These are phyloP conservation scores for Garrulus glandarius DNA, from an alignment of 2,797 vertebrate genomes.

Conservation along the genomic window DNA sequence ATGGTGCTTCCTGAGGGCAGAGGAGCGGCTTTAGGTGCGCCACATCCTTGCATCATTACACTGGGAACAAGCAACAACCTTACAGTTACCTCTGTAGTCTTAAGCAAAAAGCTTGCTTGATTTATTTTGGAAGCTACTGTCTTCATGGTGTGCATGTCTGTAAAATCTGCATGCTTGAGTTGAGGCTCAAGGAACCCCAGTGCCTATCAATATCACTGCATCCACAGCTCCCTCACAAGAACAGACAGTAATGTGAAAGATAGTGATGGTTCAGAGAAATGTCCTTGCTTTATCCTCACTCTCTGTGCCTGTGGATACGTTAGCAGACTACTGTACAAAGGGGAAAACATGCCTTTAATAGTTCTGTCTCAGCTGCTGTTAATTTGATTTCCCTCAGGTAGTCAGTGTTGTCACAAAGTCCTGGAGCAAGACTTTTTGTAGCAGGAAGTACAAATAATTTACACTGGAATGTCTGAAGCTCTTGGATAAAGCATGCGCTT, in stretches of 20 bases:
- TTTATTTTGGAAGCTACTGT: background rate
- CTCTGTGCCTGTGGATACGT: background rate
- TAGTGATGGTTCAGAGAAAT: background rate
- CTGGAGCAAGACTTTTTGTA: slow-evolving; percentile 4
- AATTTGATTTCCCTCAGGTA: slow-evolving; percentile 63
- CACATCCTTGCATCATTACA: background rate
- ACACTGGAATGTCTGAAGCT: background rate
- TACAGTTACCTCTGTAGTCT: background rate
- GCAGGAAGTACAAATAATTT: slow-evolving; percentile 27
- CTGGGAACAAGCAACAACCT: background rate
- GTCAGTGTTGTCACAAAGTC: slow-evolving; percentile 33
- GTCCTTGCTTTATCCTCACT: slow-evolving; percentile 44
- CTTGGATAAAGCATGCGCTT: background rate
- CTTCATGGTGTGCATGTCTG: background rate
- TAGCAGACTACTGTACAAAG: slow-evolving; percentile 19
- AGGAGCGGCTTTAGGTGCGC: background rate
- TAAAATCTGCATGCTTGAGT: background rate
- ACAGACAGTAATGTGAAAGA: slow-evolving; percentile 15
- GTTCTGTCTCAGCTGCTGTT: slow-evolving; percentile 46
- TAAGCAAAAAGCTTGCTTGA: background rate
- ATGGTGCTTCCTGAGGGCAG: background rate
- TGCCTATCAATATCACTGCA: background rate
- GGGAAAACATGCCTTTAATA: slow-evolving; percentile 46
- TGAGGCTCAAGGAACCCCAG: background rate
- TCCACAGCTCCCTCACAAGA: background rate